A percentile compares a stretch with the other conserved stretches of the same genome.
Conservation (phyloP, 2,797 vertebrate species). For the Brotula barbata region DNA sequence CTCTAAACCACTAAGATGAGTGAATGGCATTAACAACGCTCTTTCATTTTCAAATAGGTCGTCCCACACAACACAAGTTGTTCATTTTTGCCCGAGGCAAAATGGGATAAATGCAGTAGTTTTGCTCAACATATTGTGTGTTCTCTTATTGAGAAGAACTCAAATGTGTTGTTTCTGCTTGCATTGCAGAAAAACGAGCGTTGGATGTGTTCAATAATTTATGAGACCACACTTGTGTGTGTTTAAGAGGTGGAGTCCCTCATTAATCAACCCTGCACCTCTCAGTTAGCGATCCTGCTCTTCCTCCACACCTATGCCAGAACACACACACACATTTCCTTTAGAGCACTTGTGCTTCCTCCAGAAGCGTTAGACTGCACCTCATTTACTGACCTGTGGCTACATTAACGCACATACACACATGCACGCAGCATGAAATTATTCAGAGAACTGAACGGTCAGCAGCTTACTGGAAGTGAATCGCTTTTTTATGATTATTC, state of each 20-base stretch:
- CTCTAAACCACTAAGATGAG: too few relatives aligned
- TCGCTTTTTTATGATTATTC: constrained; percentile 13
- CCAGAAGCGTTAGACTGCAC: constrained; percentile 29
- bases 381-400: constrained; percentile 50
- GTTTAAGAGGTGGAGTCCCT: constrained; percentile 24
- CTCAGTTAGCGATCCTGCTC: constrained; percentile 22
- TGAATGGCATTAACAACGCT: too few relatives aligned
- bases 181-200: constrained; percentile 40
- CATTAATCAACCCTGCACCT: constrained; percentile 50
- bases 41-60: too few relatives aligned
- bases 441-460: constrained; percentile 19
- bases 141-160: constrained; percentile 52
- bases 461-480: constrained; percentile 25
- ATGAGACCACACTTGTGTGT: constrained; percentile 33
- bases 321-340: constrained; percentile 52
- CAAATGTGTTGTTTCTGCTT: constrained; percentile 45
- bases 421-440: constrained; percentile 11
- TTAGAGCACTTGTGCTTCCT: constrained; percentile 55
- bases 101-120: too few relatives aligned
- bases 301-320: constrained; percentile 24
- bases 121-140: too few relatives aligned
- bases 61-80: too few relatives aligned
- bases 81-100: too few relatives aligned
- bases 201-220: constrained; percentile 57
- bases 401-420: constrained; percentile 19